These are phyloP conservation scores for Leptoteleia sp. DNA, from an alignment of 1,140 invertebrate genomes.

Conservation along the genomic window DNA sequence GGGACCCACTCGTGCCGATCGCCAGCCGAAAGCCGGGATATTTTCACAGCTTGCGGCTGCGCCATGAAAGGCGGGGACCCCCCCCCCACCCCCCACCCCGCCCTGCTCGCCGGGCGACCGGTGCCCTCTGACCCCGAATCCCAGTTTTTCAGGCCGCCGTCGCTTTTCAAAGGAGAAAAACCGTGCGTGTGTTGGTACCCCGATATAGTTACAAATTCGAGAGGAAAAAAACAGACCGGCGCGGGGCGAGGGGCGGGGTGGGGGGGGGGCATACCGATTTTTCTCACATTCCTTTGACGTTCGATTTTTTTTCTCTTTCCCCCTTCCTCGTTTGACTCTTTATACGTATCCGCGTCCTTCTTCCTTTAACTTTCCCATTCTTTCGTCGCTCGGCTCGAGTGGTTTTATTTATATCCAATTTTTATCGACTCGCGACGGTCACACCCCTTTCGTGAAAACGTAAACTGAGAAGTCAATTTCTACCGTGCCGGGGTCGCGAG, in stretches of 20 bases:
- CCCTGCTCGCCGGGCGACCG: too few species aligned
- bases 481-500: not conserved
- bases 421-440: constrained; percentile 35
- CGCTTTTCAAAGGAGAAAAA: constrained; percentile 39
- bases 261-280: too few species aligned
- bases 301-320: constrained; percentile 1
- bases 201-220: constrained; percentile 34
- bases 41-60: constrained; percentile 79
- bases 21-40: constrained; percentile 58
- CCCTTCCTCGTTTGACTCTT: not conserved
- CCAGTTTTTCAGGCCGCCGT: constrained; percentile 19
- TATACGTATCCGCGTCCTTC: not conserved
- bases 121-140: constrained; percentile 69
- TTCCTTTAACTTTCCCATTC: constrained; percentile 36
- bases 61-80: constrained; percentile 54
- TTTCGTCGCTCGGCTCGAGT: constrained; percentile 1
- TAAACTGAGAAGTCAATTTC: constrained; percentile 52
- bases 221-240: constrained; percentile 16
- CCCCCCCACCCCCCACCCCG: constrained; percentile 5
- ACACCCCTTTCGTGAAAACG: constrained; percentile 43
- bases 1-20: constrained; percentile 55
- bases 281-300: constrained; percentile 57
- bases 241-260: too few species aligned
- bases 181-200: constrained; percentile 7
- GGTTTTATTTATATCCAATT: constrained; percentile 19